phyloP scores from a whole-genome alignment of 1,140 invertebrate genomes.

The Lordiphosa clarofinis region DNA sequence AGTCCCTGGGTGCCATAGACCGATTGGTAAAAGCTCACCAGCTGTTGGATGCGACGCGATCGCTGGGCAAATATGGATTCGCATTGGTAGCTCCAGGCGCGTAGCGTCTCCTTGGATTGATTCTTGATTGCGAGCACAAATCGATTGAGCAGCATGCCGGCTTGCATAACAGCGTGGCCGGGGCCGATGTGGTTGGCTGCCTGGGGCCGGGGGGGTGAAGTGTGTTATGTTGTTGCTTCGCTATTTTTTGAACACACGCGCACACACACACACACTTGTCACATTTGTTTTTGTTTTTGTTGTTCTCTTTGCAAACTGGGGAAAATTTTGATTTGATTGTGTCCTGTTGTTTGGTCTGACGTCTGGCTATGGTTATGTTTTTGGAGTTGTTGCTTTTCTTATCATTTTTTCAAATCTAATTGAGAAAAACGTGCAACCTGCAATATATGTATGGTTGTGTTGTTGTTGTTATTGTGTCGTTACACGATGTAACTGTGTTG shows the following conservation, averaged over 20 bases:
- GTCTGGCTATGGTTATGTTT: conserved; percentile 25
- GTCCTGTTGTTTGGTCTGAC: conserved; percentile 14
- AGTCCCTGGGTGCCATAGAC: conserved; percentile 83
- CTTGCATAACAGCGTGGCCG: conserved; percentile 47
- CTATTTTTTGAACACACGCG: conserved; percentile 35
- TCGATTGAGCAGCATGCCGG: conserved; percentile 69
- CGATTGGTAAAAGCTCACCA: conserved; percentile 83
- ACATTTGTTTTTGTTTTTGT: conserved; percentile 43
- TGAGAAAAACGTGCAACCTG: conserved; percentile 61
- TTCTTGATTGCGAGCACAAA: conserved; percentile 78
- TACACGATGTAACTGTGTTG: conserved; percentile 22
- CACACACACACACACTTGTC: conserved; percentile 31
- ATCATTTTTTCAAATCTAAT: conserved; percentile 44
- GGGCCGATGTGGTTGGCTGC: conserved; percentile 1
- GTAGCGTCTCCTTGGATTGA: conserved; percentile 80
- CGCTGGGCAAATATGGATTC: conserved; percentile 84
- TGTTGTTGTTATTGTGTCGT: conserved; percentile 23
- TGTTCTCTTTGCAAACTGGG: conserved; percentile 21
- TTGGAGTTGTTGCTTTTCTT: conserved; percentile 37
- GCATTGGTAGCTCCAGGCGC: conserved; percentile 82
- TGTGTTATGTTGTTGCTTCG: conserved; percentile 45
- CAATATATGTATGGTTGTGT: conserved; percentile 40
- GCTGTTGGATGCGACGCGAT: conserved; percentile 82
- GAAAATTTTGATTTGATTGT: conserved; percentile 40
- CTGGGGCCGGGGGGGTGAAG: conserved; percentile 12